Percentiles rank a stretch among this genome's conserved stretches.
Evolutionary conservation across 2,797 vertebrate species (phyloP).

Genomic region (Hirundo rustica): DNA sequence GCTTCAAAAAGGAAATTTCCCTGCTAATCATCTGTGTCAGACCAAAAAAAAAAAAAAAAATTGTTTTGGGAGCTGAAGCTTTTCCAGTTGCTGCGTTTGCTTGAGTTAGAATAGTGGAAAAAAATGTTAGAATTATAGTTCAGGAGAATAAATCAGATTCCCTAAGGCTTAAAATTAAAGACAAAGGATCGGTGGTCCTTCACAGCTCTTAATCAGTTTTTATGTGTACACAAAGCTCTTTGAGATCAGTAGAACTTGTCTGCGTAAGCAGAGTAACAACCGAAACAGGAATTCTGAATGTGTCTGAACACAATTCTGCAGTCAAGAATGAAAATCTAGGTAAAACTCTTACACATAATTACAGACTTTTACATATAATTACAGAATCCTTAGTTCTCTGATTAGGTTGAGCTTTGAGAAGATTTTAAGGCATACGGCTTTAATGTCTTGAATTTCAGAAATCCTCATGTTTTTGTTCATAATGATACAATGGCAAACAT

Average conservation of each 20-base stretch:
- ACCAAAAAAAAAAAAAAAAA: not conserved
- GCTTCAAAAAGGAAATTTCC: not conserved
- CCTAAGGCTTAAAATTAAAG: not conserved
- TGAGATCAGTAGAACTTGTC: not conserved
- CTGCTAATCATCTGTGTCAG: not conserved
- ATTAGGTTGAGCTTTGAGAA: conserved; percentile 1
- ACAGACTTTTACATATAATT: not conserved
- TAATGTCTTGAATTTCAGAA: not conserved
- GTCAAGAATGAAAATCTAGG: conserved; percentile 39
- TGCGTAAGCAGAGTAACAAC: not conserved
- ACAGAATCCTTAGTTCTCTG: not conserved
- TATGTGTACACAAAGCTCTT: not conserved
- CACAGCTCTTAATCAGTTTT: not conserved
- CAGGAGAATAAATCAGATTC: conserved; percentile 4
- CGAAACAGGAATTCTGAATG: not conserved
- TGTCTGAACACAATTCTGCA: not conserved
- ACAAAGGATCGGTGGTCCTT: conserved; percentile 8
- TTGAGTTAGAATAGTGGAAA: not conserved
- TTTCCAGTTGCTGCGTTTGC: not conserved
- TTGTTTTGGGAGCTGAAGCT: not conserved
- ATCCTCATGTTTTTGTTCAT: not conserved
- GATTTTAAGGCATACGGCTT: not conserved
- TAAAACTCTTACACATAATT: conserved; percentile 32
- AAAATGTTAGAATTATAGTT: not conserved
- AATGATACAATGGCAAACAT: not conserved